These are phyloP conservation scores for Columba janthina DNA, from an alignment of 2,113 vertebrate species.

Conservation along the genomic window DNA sequence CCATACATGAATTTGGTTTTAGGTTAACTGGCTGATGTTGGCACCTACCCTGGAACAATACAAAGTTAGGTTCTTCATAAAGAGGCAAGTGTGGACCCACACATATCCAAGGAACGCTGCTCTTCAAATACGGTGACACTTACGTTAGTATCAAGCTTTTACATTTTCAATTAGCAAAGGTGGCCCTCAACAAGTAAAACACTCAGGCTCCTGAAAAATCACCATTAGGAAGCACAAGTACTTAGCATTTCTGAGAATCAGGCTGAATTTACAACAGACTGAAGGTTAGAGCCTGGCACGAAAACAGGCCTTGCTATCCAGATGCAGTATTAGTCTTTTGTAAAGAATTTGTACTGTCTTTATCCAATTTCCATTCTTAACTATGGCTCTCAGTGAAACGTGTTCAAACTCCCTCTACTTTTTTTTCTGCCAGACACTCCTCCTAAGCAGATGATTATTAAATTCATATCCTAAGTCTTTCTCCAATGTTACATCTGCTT, in stretches of 20 bases:
- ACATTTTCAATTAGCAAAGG: background rate
- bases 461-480: background rate
- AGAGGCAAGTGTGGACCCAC: background rate
- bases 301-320: conserved; percentile 28
- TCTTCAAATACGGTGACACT: background rate
- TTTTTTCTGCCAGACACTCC: background rate
- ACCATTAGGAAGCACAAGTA: background rate
- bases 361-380: conserved; percentile 59
- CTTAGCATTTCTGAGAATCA: conserved; percentile 19
- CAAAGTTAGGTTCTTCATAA: background rate
- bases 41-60: background rate
- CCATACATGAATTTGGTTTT: background rate
- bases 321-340: conserved; percentile 46
- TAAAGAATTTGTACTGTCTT: conserved; percentile 53
- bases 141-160: background rate
- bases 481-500: background rate
- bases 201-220: background rate
- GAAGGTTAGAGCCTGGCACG: conserved; percentile 42
- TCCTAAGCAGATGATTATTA: conserved; percentile 31
- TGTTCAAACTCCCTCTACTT: background rate
- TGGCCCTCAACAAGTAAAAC: background rate
- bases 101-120: background rate
- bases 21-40: background rate
- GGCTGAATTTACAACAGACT: conserved; percentile 29
- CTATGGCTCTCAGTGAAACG: background rate